Evolutionary conservation across 2,113 vertebrate species (phyloP).

Genomic region (Lates calcarifer): DNA sequence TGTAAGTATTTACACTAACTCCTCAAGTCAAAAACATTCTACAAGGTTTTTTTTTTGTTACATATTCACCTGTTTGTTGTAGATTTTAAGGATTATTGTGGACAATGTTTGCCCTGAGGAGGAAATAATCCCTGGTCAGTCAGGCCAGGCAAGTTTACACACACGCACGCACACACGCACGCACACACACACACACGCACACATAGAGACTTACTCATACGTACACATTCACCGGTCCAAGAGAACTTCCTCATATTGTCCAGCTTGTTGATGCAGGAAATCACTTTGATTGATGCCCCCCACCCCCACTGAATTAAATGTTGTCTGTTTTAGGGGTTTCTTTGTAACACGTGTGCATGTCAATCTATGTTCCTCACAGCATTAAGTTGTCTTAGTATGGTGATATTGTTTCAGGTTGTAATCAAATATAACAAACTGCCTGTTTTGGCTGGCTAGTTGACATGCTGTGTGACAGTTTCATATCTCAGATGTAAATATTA

Average conservation of each 20-base stretch:
- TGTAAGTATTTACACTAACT: background rate
- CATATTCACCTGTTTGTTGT: background rate
- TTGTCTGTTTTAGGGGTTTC: conserved; percentile 17
- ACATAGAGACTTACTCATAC: background rate
- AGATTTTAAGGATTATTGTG: background rate
- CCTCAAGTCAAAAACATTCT: background rate
- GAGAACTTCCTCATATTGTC: conserved; percentile 82
- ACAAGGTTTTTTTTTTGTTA: background rate
- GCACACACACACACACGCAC: conserved; percentile 5
- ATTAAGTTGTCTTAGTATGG: background rate
- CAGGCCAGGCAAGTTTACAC: conserved; percentile 26
- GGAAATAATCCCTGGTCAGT: conserved; percentile 30
- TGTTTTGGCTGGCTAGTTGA: background rate
- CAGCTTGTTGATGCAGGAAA: conserved; percentile 76
- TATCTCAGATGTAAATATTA: background rate
- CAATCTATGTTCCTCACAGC: background rate
- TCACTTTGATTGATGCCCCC: conserved; percentile 70
- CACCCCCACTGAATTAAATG: conserved; percentile 5
- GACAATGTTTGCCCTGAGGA: background rate
- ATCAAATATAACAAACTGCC: background rate
- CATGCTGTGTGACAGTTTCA: background rate
- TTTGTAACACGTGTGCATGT: conserved; percentile 1
- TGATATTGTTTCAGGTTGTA: background rate
- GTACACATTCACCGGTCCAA: conserved; percentile 31
- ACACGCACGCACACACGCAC: conserved; percentile 25